Percentiles rank a stretch among this genome's conserved stretches.
These are phyloP conservation scores for Heliconius hewitsoni DNA, from an alignment of 1,140 invertebrate genomes.

Conservation along the genomic window DNA sequence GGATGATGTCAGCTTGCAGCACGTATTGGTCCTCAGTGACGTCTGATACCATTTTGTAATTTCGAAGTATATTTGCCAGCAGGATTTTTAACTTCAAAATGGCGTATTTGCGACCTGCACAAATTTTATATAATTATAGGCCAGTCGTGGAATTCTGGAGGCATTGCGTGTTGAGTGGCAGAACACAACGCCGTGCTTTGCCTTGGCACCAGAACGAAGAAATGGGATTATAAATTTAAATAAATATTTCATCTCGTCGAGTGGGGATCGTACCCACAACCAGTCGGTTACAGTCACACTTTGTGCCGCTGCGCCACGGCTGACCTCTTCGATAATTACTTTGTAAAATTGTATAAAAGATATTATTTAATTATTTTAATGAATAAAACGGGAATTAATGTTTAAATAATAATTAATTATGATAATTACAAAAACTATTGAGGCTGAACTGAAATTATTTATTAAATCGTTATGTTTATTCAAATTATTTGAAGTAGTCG, in stretches of 20 bases:
- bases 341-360: neutral
- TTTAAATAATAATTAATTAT: neutral
- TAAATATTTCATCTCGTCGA: too few relatives aligned
- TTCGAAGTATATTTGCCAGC: constrained; percentile 91
- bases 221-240: too few relatives aligned
- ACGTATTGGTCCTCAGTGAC: constrained; percentile 87
- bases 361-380: constrained; percentile 2
- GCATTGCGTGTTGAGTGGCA: too few relatives aligned
- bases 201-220: too few relatives aligned
- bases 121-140: neutral
- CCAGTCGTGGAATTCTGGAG: too few relatives aligned
- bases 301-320: too few relatives aligned
- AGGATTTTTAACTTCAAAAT: constrained; percentile 93
- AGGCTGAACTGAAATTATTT: neutral
- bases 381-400: neutral
- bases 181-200: too few relatives aligned
- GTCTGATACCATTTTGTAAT: constrained; percentile 87
- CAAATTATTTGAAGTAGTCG: neutral
- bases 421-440: neutral
- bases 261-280: too few relatives aligned
- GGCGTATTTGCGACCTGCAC: constrained; percentile 91
- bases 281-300: too few relatives aligned
- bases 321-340: too few relatives aligned
- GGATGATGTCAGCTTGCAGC: constrained; percentile 90
- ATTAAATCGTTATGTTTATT: neutral